phyloP scores from a whole-genome alignment of 2,888 invertebrate genomes.

The Hydropsyche betteni region DNA sequence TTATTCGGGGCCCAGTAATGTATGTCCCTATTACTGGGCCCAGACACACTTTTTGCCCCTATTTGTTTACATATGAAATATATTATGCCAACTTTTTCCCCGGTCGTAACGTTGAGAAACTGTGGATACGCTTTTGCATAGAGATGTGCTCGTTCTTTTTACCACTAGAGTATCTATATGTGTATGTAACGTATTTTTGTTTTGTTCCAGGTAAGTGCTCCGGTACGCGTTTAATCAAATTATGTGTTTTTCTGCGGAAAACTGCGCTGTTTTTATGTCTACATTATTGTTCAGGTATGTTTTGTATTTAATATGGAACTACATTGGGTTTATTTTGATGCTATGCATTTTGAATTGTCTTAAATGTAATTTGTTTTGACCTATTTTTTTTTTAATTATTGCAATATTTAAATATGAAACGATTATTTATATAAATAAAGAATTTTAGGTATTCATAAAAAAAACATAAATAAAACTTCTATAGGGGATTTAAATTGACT shows the following conservation, averaged over 20 bases:
- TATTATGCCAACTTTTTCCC: not conserved
- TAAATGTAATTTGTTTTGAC: too few relatives aligned
- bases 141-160: slow-evolving; percentile 9
- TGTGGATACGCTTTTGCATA: not conserved
- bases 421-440: too few relatives aligned
- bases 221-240: slow-evolving; percentile 1
- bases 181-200: slow-evolving; percentile 16
- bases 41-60: slow-evolving; percentile 26
- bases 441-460: too few relatives aligned
- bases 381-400: too few relatives aligned
- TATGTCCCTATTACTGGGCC: slow-evolving; percentile 28
- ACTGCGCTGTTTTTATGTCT: not conserved
- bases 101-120: slow-evolving; percentile 13
- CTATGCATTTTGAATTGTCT: too few relatives aligned
- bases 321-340: too few relatives aligned
- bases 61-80: slow-evolving; percentile 33
- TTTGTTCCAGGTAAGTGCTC: slow-evolving; percentile 30
- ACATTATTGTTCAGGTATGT: slow-evolving; percentile 9
- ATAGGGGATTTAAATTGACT: too few relatives aligned
- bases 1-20: slow-evolving; percentile 27
- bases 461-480: too few relatives aligned
- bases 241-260: too few relatives aligned
- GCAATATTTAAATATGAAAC: too few relatives aligned
- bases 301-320: not conserved
- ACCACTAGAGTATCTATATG: not conserved